phyloP scores from a whole-genome alignment of 2,797 vertebrate genomes.

The Gambusia yucatana region DNA sequence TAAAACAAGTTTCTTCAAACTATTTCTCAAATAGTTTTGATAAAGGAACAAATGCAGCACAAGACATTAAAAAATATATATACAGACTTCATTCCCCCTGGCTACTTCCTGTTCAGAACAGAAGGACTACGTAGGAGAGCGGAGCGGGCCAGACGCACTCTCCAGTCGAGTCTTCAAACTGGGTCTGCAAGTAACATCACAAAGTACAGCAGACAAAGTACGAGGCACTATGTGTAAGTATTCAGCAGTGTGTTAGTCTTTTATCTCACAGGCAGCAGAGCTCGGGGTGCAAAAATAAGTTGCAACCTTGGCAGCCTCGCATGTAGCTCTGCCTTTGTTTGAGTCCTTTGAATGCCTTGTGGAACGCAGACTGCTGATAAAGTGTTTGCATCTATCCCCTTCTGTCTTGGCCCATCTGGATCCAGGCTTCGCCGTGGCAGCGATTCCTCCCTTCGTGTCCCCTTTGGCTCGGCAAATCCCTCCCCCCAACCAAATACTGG shows the following conservation, averaged over 20 bases:
- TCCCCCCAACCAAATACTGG: conserved; percentile 64
- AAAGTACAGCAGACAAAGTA: not conserved
- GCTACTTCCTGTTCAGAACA: not conserved
- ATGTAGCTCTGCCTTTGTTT: conserved; percentile 48
- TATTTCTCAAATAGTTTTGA: not conserved
- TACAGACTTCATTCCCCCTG: not conserved
- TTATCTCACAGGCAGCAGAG: conserved; percentile 7
- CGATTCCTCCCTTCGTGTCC: conserved; percentile 53
- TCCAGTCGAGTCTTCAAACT: not conserved
- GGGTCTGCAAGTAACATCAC: not conserved
- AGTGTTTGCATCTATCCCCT: conserved; percentile 58
- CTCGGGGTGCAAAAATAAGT: conserved; percentile 9
- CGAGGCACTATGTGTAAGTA: not conserved
- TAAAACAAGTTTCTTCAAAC: not conserved
- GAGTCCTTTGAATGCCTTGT: conserved; percentile 56
- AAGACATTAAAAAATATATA: not conserved
- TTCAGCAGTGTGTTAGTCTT: conserved; percentile 9
- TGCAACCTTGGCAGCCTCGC: conserved; percentile 34
- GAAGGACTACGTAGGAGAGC: not conserved
- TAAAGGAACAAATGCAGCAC: not conserved
- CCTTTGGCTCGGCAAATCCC: conserved; percentile 59
- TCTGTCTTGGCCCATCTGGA: conserved; percentile 71
- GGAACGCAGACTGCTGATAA: conserved; percentile 59
- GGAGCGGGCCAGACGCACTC: not conserved
- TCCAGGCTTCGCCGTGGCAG: conserved; percentile 54